These are phyloP conservation scores for Micromys minutus DNA, from an alignment of 2,113 vertebrate genomes.

Conservation along the genomic window DNA sequence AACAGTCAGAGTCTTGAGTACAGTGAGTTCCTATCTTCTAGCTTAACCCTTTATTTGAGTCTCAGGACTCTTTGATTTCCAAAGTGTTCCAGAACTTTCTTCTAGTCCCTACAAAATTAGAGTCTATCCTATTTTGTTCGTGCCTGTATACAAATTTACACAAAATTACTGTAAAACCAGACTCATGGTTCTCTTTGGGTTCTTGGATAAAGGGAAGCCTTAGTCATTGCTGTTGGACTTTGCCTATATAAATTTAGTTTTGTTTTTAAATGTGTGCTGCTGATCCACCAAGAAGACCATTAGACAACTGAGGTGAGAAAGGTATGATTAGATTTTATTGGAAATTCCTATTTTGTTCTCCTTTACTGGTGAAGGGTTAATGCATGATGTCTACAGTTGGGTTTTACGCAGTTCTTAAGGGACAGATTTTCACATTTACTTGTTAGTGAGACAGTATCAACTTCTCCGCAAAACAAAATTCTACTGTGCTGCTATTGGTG, in stretches of 20 bases:
- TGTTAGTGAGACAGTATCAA: slow-evolving; percentile 14
- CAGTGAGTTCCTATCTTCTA: neutral
- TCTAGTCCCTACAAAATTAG: neutral
- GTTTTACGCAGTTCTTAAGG: slow-evolving; percentile 16
- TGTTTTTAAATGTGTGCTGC: neutral
- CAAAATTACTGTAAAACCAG: neutral
- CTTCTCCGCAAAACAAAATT: slow-evolving; percentile 56
- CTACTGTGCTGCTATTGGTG: neutral
- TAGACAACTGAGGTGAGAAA: neutral
- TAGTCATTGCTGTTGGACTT: neutral
- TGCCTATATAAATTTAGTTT: slow-evolving; percentile 24
- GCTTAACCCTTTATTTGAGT: neutral
- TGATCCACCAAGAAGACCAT: slow-evolving; percentile 22
- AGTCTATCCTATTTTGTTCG: neutral
- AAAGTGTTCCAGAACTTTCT: slow-evolving; percentile 22
- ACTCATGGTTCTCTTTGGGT: neutral
- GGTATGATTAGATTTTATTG: neutral
- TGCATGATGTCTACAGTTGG: neutral
- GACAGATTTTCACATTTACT: slow-evolving; percentile 35
- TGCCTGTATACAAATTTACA: neutral
- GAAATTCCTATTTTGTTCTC: neutral
- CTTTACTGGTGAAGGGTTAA: slow-evolving; percentile 36
- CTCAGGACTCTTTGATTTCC: slow-evolving; percentile 27
- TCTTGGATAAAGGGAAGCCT: neutral
- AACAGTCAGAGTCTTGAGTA: neutral